phyloP scores from a whole-genome alignment of 2,888 invertebrate genomes.

The Isoperla grammatica region DNA sequence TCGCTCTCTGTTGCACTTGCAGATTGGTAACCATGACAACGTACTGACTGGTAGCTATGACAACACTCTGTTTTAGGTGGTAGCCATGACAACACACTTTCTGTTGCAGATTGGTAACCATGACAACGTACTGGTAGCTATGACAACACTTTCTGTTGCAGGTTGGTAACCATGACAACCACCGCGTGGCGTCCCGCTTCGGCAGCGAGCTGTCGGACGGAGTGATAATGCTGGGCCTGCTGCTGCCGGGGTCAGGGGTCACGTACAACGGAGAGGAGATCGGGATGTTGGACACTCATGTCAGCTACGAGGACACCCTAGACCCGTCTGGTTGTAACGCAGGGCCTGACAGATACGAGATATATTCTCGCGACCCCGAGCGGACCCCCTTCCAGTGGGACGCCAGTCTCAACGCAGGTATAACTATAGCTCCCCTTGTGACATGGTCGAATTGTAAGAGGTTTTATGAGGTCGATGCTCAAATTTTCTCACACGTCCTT shows the following conservation, averaged over 20 bases:
- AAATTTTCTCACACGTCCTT: too few relatives aligned
- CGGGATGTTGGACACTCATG: constrained; percentile 61
- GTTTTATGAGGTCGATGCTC: too few relatives aligned
- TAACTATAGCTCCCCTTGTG: too few relatives aligned
- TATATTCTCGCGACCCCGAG: constrained; percentile 34
- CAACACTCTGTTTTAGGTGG: too few relatives aligned
- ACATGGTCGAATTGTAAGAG: too few relatives aligned
- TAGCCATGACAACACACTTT: too few relatives aligned
- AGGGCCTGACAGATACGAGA: constrained; percentile 23
- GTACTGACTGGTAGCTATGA: too few relatives aligned
- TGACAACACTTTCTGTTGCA: too few relatives aligned
- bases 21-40: too few relatives aligned
- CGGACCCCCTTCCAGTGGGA: constrained; percentile 41
- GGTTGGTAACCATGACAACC: constrained; percentile 63
- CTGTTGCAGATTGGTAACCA: too few relatives aligned
- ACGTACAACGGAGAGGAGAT: constrained; percentile 84
- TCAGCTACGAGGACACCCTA: constrained; percentile 56
- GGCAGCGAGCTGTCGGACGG: constrained; percentile 61
- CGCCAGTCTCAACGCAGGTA: constrained; percentile 25
- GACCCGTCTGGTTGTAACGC: constrained; percentile 56
- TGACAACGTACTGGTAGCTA: too few relatives aligned
- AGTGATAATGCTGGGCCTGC: constrained; percentile 60
- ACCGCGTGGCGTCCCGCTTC: constrained; percentile 56
- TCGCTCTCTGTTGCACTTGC: too few relatives aligned
- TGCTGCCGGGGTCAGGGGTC: constrained; percentile 71